Base-by-base conservation (phyloP, 2,113 vertebrate species). In the Siniperca chuatsi region DNA sequence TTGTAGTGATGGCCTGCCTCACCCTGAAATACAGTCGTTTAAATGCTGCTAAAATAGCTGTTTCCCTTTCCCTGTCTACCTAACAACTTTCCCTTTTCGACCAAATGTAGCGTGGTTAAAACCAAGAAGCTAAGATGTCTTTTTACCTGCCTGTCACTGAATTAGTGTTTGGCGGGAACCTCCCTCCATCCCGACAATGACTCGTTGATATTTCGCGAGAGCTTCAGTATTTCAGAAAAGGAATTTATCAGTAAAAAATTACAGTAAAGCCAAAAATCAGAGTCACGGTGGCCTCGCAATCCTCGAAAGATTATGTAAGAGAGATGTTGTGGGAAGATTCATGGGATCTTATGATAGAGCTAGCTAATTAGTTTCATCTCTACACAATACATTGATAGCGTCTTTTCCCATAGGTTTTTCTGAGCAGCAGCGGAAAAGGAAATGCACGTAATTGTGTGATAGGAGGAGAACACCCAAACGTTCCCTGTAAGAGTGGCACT, bases 401-500 rank as follows among this genome's bases (percentile, higher is more conserved):
- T 79, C 86, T 87, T 82, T 88, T 86, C 80, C 88, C 88, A 86
- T 76, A 75, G 58, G 57, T 77, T 77, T 40, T 78, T 16, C 9
- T 44, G 29, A 82, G 16, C 9, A 8, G 72, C 58, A 6, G 48
- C 29, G 78, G 83, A 86, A 92, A 86, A 74, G 83, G 81, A 89
- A 89, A 75, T 48, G 57, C 10, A 1, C 8, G 2, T 79, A 4
- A 90, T 85, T 80, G 69, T 4, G 61, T 18, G 82, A 87, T 65
- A 55, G 55, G 55, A 65, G 46, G 81, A 81, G 73, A 84, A 82
- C 82, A 77, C 78, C 81, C 84, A 82, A 15, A 35, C 0, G 21
- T 46, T 81, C 61, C 21, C 57, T 33, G 52, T 40, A 66, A 48
- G 25, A 23, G 66, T 16, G 20, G 68, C 3, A 37, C 46, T 44